phyloP scores from a whole-genome alignment of 2,888 invertebrate species.

The Synanthedon myopaeformis region DNA sequence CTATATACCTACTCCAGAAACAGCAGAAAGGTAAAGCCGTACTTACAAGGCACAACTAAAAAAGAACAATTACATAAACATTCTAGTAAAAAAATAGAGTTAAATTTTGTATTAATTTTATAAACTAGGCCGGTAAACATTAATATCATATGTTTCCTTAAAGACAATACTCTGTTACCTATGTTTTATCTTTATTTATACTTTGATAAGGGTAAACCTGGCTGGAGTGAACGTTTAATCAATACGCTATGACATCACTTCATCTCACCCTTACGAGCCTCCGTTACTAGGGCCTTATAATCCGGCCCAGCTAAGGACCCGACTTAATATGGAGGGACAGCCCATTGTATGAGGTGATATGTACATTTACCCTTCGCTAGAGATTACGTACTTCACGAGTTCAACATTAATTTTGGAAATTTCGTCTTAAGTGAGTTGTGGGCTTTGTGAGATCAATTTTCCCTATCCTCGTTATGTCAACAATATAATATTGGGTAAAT shows the following conservation, averaged over 20 bases:
- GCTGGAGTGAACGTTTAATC: background rate
- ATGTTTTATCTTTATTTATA: background rate
- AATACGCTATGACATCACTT: constrained; percentile 1
- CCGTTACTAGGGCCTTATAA: constrained; percentile 37
- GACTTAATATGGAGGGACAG: constrained; percentile 55
- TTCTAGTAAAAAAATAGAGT: too few relatives aligned
- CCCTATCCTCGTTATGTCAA: constrained; percentile 4
- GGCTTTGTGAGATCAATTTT: constrained; percentile 11
- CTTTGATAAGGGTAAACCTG: background rate
- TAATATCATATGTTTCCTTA: too few relatives aligned
- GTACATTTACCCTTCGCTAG: constrained; percentile 39
- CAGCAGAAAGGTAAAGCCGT: too few relatives aligned
- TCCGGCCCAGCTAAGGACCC: constrained; percentile 28
- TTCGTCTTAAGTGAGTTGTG: constrained; percentile 23
- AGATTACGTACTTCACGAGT: constrained; percentile 45
- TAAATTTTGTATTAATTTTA: too few relatives aligned
- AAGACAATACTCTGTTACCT: too few relatives aligned
- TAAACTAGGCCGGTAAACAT: too few relatives aligned
- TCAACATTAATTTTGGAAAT: constrained; percentile 50
- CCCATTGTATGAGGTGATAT: constrained; percentile 51
- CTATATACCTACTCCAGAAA: too few relatives aligned
- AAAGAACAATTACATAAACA: too few relatives aligned
- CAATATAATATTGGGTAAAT: background rate
- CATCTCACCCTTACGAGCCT: constrained; percentile 10
- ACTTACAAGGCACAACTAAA: too few relatives aligned